These are phyloP conservation scores for Rafetus swinhoei DNA, from an alignment of 2,113 vertebrate genomes.

Conservation along the genomic window DNA sequence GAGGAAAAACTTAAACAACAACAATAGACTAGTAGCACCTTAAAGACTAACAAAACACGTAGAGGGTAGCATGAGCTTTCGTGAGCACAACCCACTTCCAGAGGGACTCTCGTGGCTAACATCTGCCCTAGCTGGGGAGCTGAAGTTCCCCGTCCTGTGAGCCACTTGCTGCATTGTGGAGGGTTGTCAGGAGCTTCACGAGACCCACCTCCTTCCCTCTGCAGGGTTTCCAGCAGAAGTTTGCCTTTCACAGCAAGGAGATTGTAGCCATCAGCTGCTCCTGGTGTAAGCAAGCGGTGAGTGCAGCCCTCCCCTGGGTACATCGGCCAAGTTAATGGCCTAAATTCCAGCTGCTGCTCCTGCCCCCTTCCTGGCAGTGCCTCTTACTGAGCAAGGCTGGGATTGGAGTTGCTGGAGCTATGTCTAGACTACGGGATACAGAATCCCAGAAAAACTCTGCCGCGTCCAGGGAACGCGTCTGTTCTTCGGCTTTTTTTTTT, in stretches of 20 bases:
- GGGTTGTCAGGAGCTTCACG: neutral
- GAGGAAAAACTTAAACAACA: too few relatives aligned
- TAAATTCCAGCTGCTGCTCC: neutral
- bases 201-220: neutral
- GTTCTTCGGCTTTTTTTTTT: too few relatives aligned
- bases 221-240: conserved; percentile 98
- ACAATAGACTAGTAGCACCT: too few relatives aligned
- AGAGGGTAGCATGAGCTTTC: too few relatives aligned
- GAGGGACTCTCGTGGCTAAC: neutral
- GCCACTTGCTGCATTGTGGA: neutral
- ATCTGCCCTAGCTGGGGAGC: neutral
- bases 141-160: neutral
- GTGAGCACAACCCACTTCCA: too few relatives aligned
- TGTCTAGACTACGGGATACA: too few relatives aligned
- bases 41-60: too few relatives aligned
- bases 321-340: neutral
- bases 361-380: neutral
- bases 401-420: neutral
- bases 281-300: conserved; percentile 98
- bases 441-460: too few relatives aligned
- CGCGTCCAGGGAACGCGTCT: too few relatives aligned
- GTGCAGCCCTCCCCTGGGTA: conserved; percentile 42
- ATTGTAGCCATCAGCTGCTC: conserved; percentile 98
- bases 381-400: neutral
- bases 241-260: conserved; percentile 97